Evolutionary conservation across 2,797 vertebrate species (phyloP), one percentile per base, ranked within the genome.

Genomic region (Poecile montanus): DNA sequence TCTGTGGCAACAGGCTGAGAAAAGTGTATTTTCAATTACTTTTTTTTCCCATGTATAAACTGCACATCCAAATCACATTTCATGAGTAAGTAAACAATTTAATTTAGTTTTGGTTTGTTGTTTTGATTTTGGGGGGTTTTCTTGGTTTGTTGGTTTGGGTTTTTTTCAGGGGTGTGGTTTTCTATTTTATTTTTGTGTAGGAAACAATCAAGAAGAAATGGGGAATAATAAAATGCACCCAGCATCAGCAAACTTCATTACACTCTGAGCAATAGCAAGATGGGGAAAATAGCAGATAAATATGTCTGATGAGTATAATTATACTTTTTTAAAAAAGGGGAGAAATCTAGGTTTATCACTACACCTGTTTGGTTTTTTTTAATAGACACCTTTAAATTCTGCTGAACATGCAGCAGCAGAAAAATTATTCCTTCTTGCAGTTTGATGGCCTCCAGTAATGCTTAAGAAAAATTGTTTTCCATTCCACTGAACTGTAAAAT

Each of bases 401-500:
- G 29, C 91, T 95, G 95, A 97, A 94, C 84, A 88, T n/a, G 78
- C 85, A 93, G 51, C 83, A 95, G 89, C 60, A 80, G 89, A 94
- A 93, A 97, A 96, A 96, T 93, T 96, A 96, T 95, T 95, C 91
- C 82, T 93, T 95, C 89, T 92, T 0, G 1, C 83, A 9, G 85
- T 92, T 90, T 95, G 91, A 95, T 92, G 92, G 95, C 88, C 92
- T 96, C 86, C 71, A 93, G 93, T 97, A 97, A 96, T 94, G 96
- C 84, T 95, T 95, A 95, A 96, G 94, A 96, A 95, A 97, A 97
- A 97, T 96, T 96, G 95, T 94, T 97, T 97, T 97, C 95, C 93
- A 80, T 97, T 97, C 84, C 96, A 97, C 67, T 97, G 97, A 97
- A 96, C 95, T 96, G 95, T 97, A 97, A 97, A 97, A 97, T 95